A percentile compares a stretch with the other conserved stretches of the same genome.
Evolutionary conservation across 2,113 vertebrate species (phyloP).

Genomic region (Corythornis vintsioides): DNA sequence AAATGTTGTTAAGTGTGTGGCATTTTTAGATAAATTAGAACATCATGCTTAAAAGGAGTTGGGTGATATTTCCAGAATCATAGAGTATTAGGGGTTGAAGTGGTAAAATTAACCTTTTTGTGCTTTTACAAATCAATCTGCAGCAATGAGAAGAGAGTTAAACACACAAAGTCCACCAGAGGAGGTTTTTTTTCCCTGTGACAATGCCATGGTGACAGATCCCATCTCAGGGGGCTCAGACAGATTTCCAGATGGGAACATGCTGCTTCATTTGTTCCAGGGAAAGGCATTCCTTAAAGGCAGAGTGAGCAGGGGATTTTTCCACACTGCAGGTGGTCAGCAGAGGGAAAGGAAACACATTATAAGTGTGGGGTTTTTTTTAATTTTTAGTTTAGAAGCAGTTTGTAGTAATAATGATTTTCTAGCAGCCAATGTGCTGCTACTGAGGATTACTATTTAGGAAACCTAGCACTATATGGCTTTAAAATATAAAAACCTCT

Average conservation of each 20-base stretch:
- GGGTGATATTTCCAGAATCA: neutral
- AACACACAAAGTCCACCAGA: neutral
- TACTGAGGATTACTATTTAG: neutral
- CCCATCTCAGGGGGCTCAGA: neutral
- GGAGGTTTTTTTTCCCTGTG: neutral
- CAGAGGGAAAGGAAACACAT: neutral
- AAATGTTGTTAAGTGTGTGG: neutral
- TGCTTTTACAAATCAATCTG: neutral
- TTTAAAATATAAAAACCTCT: neutral
- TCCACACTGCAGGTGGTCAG: neutral
- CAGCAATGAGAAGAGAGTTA: neutral
- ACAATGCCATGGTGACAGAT: neutral
- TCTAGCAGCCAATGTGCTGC: neutral
- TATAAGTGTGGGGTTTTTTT: accelerated
- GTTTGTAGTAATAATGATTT: neutral
- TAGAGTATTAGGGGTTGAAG: no score
- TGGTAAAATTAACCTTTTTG: neutral
- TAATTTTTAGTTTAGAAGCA: neutral
- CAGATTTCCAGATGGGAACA: neutral
- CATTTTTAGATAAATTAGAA: neutral
- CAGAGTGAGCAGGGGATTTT: neutral
- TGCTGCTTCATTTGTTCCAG: neutral
- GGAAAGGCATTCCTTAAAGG: neutral
- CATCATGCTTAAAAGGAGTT: neutral
- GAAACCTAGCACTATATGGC: neutral